These are phyloP conservation scores for Thymelicus lineola DNA, from an alignment of 2,888 invertebrate species.

Conservation along the genomic window DNA sequence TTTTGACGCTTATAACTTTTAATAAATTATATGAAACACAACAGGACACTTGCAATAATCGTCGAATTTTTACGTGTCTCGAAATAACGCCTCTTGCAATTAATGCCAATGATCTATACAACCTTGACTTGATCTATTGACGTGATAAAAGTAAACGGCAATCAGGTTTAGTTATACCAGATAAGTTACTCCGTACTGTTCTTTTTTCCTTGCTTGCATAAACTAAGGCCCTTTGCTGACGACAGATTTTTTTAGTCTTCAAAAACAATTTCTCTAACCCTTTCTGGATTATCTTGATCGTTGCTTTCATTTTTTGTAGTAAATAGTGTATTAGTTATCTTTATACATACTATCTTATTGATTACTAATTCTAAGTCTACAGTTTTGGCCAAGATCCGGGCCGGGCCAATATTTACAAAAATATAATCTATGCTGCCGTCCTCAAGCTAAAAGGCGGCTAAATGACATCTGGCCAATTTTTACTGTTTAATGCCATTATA, in stretches of 20 bases:
- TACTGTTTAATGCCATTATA: no score
- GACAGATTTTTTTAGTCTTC: not conserved
- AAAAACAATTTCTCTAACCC: not conserved
- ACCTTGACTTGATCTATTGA: constrained; percentile 50
- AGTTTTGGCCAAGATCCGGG: no score
- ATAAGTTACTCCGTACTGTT: constrained; percentile 20
- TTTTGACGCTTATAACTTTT: no score
- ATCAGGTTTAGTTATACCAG: constrained; percentile 35
- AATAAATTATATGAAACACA: not conserved
- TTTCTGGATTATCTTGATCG: not conserved
- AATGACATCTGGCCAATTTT: no score
- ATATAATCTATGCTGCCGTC: no score
- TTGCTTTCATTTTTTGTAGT: not conserved
- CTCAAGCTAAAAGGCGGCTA: no score
- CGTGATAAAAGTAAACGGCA: constrained; percentile 49
- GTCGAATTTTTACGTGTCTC: constrained; percentile 18
- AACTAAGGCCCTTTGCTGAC: not conserved
- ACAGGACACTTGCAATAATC: not conserved
- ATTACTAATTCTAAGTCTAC: no score
- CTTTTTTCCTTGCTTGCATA: constrained; percentile 18
- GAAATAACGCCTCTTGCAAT: constrained; percentile 30
- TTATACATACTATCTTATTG: no score
- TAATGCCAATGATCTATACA: constrained; percentile 46
- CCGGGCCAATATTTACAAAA: no score
- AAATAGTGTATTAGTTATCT: no score